phyloP scores from a whole-genome alignment of 2,888 invertebrate genomes.

The Eutolmus rufibarbis region DNA sequence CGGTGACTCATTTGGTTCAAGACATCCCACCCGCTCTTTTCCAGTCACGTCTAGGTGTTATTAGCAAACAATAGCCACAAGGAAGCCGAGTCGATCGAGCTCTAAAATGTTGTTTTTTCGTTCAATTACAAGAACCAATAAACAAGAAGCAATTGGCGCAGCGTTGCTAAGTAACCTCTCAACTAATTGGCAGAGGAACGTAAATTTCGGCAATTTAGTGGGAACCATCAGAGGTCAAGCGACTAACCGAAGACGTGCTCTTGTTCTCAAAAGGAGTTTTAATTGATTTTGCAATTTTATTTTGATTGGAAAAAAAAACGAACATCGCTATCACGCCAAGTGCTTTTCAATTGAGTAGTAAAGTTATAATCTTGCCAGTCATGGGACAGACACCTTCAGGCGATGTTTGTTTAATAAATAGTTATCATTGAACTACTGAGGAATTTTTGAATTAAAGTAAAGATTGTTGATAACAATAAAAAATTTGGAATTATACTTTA shows the following conservation, averaged over 20 bases:
- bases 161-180: background rate
- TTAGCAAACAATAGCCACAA: background rate
- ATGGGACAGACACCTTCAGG: background rate
- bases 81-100: background rate
- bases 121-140: background rate
- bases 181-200: background rate
- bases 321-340: background rate
- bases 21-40: background rate
- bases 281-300: background rate
- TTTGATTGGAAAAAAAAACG: background rate
- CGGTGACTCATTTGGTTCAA: background rate
- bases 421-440: background rate
- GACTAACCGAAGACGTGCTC: background rate
- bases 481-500: too few relatives aligned
- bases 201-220: background rate
- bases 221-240: background rate
- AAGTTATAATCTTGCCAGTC: background rate
- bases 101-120: background rate
- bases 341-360: background rate
- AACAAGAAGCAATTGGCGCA: background rate
- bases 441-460: background rate
- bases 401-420: background rate
- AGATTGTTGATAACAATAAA: background rate
- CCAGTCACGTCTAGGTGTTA: background rate
- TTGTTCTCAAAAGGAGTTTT: background rate